Conservation (phyloP, 37 sponge, comb jelly and placozoan species). For the Agelas oroides region DNA sequence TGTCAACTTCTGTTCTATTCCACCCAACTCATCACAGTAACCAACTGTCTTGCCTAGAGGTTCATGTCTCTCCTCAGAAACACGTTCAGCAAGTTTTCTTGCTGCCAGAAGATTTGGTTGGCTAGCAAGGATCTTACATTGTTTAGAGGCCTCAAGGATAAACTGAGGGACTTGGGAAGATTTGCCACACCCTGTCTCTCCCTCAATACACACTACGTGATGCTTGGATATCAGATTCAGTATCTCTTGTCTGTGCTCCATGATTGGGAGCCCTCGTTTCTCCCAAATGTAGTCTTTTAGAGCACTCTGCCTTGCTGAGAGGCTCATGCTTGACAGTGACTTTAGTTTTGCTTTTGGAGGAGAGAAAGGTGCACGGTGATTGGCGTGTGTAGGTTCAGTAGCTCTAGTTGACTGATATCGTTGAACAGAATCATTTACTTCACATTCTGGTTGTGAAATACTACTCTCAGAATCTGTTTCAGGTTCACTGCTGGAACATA, state of each 20-base stretch:
- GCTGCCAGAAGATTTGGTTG: slow-evolving; percentile 67
- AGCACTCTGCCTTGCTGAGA: slow-evolving; percentile 1
- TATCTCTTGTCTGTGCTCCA: slow-evolving; percentile 51
- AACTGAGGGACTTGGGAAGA: slow-evolving; percentile 68
- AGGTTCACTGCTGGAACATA: no score
- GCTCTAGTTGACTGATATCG: no score
- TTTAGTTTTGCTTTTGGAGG: no score
- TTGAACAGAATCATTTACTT: no score
- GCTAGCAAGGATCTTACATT: slow-evolving; percentile 28
- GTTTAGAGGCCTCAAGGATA: slow-evolving; percentile 27
- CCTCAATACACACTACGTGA: slow-evolving; percentile 51
- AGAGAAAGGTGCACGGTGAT: no score
- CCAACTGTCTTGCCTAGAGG: slow-evolving; percentile 33
- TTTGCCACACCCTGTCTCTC: slow-evolving; percentile 76
- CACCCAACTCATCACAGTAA: slow-evolving; percentile 23
- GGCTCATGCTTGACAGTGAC: no score
- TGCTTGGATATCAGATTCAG: slow-evolving; percentile 14
- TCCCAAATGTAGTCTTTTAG: slow-evolving; percentile 41
- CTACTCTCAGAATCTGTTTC: no score
- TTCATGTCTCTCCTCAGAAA: slow-evolving; percentile 38
- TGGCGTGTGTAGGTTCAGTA: no score
- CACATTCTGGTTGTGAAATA: no score
- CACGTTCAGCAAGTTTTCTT: slow-evolving; percentile 46
- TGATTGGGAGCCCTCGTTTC: slow-evolving; percentile 44
- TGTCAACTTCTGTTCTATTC: not conserved